phyloP scores from a whole-genome alignment of 2,113 vertebrate genomes.

The Catharus fuscescens region DNA sequence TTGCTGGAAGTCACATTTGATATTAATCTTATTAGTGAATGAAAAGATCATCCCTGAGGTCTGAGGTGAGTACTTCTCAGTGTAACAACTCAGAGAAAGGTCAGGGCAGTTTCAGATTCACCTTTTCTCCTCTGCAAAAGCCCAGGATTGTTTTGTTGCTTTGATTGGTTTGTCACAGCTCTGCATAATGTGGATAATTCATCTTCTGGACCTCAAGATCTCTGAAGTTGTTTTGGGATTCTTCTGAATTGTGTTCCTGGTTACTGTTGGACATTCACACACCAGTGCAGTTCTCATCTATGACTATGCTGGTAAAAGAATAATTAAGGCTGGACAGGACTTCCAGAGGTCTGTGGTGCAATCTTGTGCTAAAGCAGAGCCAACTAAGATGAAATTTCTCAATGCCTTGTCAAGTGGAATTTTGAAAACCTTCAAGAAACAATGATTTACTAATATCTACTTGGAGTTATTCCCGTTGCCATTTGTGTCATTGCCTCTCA shows the following conservation, averaged over 20 bases:
- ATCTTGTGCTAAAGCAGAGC: background rate
- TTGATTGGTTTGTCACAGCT: background rate
- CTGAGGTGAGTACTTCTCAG: background rate
- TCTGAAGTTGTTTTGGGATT: background rate
- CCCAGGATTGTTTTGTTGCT: background rate
- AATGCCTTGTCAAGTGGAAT: background rate
- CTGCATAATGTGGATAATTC: background rate
- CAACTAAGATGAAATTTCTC: background rate
- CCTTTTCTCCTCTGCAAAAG: background rate
- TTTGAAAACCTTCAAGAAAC: background rate
- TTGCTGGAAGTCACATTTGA: background rate
- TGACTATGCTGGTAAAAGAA: background rate
- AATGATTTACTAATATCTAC: background rate
- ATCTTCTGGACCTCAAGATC: background rate
- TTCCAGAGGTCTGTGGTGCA: background rate
- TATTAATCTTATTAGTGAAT: background rate
- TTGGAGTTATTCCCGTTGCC: background rate
- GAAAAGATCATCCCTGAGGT: background rate
- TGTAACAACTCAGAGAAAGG: background rate
- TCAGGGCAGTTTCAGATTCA: background rate
- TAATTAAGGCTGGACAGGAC: background rate
- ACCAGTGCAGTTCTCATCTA: background rate
- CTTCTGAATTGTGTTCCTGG: background rate
- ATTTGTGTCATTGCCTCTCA: background rate
- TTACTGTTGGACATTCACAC: background rate